Base-by-base conservation (phyloP, 2,888 invertebrate genomes). In the Tachina fera region DNA sequence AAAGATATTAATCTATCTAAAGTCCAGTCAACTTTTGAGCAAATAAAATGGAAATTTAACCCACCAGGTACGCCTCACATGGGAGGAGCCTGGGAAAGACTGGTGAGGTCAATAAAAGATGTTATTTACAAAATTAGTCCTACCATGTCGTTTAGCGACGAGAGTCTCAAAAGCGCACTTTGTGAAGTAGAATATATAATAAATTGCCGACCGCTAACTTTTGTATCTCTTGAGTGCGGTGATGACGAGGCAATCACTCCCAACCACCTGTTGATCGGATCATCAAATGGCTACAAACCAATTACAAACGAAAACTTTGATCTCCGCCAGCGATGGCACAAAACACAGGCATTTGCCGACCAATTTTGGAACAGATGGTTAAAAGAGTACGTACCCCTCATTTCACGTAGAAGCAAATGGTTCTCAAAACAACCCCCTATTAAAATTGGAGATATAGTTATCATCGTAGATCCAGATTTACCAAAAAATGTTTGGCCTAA, bases 181-280 rank as follows among this genome's bases (percentile, higher is more conserved):
- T 63, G 39, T 49, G 87, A 88, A 63, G 79, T 74, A 9, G 87
- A 87, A 65, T 85, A 84, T 43, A 84, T 71, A 13, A 84, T 87
- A 3, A 88, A 87, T 47, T 75, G 80, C 22, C 68, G 79, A 9
- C 87, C 84, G 19, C 76, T 86, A 8, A 87, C 87, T 8, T 87
- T 87, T 53, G 87, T 88, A 9, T 87, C 84, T 2, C 43, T 87
- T 10, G 86, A 86, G 14, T 71, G 65, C 14, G 45, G 68, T 14
- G 87, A 87, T 16, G 87, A 87, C 43, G 84, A 87, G 43, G 85
- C 87, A 14, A 41, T 88, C 16, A 88, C 88, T 3, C 86, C 83
- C 8, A 87, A 87, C 53, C 88, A 88, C 63, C 41, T 87, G 41
- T 53, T 88, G 14, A 16, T 87, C 11, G 88, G 87, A 4, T 87